Base-by-base conservation (phyloP, 2,888 invertebrate species). In the Escarpia spicata region DNA sequence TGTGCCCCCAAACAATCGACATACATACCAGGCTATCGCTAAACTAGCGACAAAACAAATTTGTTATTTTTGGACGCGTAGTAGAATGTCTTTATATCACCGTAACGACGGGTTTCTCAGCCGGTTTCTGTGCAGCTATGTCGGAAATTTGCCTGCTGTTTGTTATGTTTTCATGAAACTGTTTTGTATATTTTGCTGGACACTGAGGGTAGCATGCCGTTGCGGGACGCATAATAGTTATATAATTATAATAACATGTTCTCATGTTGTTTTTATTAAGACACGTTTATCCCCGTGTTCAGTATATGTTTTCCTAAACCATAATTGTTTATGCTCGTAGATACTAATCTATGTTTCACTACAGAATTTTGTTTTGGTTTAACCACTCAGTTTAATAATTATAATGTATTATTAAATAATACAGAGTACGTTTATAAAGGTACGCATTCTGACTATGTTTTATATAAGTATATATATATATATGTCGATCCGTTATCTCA, bases 381-480 rank as follows among this genome's bases (percentile, higher is more conserved):
- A 75, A 75, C 75, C 75, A 19, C 6, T 75, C 26, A 15, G n/a
- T 75, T 26, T 75, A 26, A 75, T n/a, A 4, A 75, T 75, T 26
- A 75, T 26, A 26, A 26, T 26, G 15, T 75, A n/a, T 75, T 52
- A 12, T 4, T 52, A 52, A 52, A 15, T n/a, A 75, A 75, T 15
- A 26, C n/a, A 26, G 12, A 9, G 75, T 75, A 75, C 26, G n/a
- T 75, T 75, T 75, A 19, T 60, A 75, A 75, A 52, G 15, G 10
- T 52, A 52, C 52, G 52, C 15, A 52, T n/a, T 89, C 60, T 92
- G 44, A 43, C 37, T 93, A 93, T 92, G 43, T 92, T 58, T 60
- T 92, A 90, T 92, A 92, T 92, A 60, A 90, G 92, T 93, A 43
- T 93, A 93, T 91, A 90, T 93, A 92, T 92, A 92, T 92, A 92